phyloP scores from a whole-genome alignment of 2,113 vertebrate species.

The Nothocercus nigrocapillus region DNA sequence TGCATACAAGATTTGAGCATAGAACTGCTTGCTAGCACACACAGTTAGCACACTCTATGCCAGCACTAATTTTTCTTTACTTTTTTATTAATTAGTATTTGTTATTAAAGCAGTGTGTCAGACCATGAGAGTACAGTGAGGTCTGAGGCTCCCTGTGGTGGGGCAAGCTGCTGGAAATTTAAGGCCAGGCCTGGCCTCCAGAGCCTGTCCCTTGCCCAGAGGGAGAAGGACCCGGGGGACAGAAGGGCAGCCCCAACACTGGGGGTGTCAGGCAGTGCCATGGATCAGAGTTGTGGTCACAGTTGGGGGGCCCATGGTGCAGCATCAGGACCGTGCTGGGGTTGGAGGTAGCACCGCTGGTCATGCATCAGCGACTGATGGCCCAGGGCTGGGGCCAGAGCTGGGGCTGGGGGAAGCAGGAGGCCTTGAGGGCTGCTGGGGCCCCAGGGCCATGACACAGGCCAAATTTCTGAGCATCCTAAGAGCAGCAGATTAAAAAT shows the following conservation, averaged over 20 bases:
- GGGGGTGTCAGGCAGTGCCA: neutral
- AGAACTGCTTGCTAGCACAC: neutral
- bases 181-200: too few species aligned
- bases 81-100: neutral
- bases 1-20: neutral
- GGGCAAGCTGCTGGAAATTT: too few species aligned
- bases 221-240: rapidly evolving
- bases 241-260: neutral
- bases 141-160: too few species aligned
- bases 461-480: rapidly evolving
- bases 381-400: neutral
- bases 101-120: neutral
- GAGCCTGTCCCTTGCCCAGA: rapidly evolving
- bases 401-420: rapidly evolving
- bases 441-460: neutral
- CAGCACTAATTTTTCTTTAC: neutral
- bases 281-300: neutral
- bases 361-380: neutral
- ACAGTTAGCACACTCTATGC: neutral
- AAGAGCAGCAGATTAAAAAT: neutral
- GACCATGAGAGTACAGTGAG: neutral
- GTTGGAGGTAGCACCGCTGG: rapidly evolving
- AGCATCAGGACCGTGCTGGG: neutral
- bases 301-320: rapidly evolving
- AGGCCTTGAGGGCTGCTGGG: neutral